Evolutionary conservation across 2,113 vertebrate species (phyloP).

Genomic region (Cygnus atratus): DNA sequence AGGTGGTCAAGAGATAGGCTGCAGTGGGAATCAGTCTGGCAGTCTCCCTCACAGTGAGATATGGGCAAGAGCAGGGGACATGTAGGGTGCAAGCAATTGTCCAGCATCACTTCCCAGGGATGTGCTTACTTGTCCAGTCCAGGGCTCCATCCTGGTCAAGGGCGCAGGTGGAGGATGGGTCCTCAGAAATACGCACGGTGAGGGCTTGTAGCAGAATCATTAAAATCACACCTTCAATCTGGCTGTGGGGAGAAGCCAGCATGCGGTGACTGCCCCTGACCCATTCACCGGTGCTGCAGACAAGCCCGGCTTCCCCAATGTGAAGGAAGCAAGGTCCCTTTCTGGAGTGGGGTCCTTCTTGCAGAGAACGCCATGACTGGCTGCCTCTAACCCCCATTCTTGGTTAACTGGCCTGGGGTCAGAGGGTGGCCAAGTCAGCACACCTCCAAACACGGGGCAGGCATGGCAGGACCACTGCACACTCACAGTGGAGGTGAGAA

Average conservation of each 20-base stretch:
- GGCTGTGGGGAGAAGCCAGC: conserved; percentile 72
- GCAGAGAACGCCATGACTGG: background rate
- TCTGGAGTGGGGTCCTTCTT: background rate
- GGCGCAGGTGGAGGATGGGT: conserved; percentile 78
- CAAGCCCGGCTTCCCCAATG: background rate
- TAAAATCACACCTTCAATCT: conserved; percentile 83
- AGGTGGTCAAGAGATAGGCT: background rate
- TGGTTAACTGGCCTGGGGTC: background rate
- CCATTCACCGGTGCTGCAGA: background rate
- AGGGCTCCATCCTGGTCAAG: conserved; percentile 60
- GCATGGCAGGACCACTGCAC: background rate
- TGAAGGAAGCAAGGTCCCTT: background rate
- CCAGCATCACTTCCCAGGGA: background rate
- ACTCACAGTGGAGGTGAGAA: fast-evolving
- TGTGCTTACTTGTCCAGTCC: conserved; percentile 87
- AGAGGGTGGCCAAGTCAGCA: background rate
- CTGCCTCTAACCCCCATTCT: background rate
- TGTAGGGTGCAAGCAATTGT: fast-evolving
- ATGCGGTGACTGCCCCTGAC: background rate
- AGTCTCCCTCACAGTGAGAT: background rate
- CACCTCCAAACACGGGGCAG: background rate
- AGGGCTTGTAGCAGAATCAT: conserved; percentile 82
- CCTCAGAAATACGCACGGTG: conserved; percentile 62
- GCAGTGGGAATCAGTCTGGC: background rate
- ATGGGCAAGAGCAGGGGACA: background rate